Conservation (phyloP, 2,888 invertebrate species). For the Idaea biselata region DNA sequence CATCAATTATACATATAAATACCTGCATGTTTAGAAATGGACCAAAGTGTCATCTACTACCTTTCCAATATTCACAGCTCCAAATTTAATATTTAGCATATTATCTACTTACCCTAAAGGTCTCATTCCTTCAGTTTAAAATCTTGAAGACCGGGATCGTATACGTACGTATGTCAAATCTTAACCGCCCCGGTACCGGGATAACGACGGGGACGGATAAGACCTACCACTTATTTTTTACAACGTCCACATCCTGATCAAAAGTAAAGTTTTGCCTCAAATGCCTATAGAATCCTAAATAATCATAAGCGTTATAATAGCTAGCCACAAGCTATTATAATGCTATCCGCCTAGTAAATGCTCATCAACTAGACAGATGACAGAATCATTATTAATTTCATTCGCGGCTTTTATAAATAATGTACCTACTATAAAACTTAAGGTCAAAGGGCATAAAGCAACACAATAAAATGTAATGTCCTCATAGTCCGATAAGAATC, state of each 20-base stretch:
- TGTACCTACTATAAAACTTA: neutral
- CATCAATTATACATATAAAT: no score
- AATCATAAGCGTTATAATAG: neutral
- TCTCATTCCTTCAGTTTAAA: no score
- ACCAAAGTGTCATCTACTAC: no score
- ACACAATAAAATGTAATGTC: conserved; percentile 51
- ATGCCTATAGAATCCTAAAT: neutral
- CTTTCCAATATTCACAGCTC: no score
- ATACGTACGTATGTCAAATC: no score
- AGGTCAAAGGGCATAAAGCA: conserved; percentile 43
- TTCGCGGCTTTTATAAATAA: neutral
- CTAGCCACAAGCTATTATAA: neutral
- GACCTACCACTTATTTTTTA: no score
- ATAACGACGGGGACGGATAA: no score
- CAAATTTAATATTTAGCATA: no score
- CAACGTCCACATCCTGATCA: neutral
- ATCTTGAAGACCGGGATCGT: no score
- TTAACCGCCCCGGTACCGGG: no score
- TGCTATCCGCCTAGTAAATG: neutral
- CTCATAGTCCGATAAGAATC: conserved; percentile 56
- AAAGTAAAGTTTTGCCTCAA: neutral
- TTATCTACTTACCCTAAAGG: no score
- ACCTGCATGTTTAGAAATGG: no score
- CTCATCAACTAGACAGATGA: neutral
- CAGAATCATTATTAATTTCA: conserved; percentile 3